Evolutionary conservation across 2,888 invertebrate species (phyloP).

Genomic region (Deilephila porcellus): DNA sequence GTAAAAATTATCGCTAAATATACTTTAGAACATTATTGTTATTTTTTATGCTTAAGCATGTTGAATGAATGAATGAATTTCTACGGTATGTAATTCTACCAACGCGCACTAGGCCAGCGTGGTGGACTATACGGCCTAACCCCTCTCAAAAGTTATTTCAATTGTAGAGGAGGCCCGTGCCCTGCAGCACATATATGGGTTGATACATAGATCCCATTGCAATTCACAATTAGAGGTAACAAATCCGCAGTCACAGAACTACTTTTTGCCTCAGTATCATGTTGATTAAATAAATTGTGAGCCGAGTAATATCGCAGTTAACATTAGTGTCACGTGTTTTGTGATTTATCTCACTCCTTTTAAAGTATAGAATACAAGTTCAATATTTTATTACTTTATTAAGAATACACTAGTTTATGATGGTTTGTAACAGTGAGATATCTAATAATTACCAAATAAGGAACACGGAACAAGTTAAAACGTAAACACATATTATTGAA

Average conservation of each 20-base stretch:
- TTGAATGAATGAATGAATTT: no score
- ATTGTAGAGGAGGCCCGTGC: no score
- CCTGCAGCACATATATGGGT: no score
- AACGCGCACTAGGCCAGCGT: no score
- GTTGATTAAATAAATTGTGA: conserved; percentile 26
- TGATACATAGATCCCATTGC: neutral
- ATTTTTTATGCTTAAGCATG: no score
- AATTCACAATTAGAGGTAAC: neutral
- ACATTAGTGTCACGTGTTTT: conserved; percentile 11
- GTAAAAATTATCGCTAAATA: no score
- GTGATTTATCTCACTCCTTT: conserved; percentile 10
- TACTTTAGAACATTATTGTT: no score
- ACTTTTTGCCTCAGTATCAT: conserved; percentile 36
- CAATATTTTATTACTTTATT: neutral
- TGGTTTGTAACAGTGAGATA: neutral
- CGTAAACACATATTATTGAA: neutral
- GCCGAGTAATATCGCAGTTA: neutral
- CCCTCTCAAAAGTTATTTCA: no score
- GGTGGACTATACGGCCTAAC: no score
- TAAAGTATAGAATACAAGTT: neutral
- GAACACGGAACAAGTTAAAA: neutral
- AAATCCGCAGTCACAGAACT: neutral
- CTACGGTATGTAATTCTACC: no score
- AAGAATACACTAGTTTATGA: neutral
- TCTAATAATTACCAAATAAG: neutral